Evolutionary conservation across 2,797 vertebrate species (phyloP).

Genomic region (Pangasius mekongensis): DNA sequence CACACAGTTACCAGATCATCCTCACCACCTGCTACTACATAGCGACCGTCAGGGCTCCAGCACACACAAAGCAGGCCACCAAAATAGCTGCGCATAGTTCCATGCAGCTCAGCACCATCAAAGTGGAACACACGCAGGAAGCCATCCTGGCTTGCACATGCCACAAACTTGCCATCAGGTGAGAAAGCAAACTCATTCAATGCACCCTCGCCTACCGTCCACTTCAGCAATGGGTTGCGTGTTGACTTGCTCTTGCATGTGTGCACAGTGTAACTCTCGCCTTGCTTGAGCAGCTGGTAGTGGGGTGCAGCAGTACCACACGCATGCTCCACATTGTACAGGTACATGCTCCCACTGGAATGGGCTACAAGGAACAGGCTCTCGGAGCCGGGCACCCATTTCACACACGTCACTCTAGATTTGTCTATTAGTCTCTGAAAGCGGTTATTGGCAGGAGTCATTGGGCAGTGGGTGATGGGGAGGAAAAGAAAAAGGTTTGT

Average conservation of each 20-base stretch:
- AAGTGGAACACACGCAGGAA: constrained; percentile 96
- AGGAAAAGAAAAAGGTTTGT: constrained; percentile 36
- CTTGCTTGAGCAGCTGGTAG: constrained; percentile 98
- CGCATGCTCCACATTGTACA: constrained; percentile 97
- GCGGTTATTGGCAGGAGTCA: constrained; percentile 52
- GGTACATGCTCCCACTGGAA: constrained; percentile 94
- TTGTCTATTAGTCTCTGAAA: constrained; percentile 97
- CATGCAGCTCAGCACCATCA: constrained; percentile 94
- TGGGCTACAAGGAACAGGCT: constrained; percentile 96
- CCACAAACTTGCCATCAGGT: constrained; percentile 94
- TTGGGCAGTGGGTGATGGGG: constrained; percentile 57
- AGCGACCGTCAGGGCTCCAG: constrained; percentile 96
- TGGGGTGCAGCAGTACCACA: constrained; percentile 93
- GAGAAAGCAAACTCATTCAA: constrained; percentile 97
- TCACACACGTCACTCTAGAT: constrained; percentile 95
- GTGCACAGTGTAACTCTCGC: constrained; percentile 93
- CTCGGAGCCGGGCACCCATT: constrained; percentile 97
- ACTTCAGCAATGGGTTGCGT: constrained; percentile 94
- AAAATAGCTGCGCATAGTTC: constrained; percentile 98
- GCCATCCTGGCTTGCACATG: constrained; percentile 95
- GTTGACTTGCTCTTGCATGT: constrained; percentile 98
- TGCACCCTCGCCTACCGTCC: constrained; percentile 96
- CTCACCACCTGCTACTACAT: constrained; percentile 94
- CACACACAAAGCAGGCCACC: constrained; percentile 94
- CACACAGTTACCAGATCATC: constrained; percentile 97